Evolutionary conservation across 2,113 vertebrate genomes (phyloP), one percentile per base, ranked within the genome.

Genomic region (Lampris incognitus): DNA sequence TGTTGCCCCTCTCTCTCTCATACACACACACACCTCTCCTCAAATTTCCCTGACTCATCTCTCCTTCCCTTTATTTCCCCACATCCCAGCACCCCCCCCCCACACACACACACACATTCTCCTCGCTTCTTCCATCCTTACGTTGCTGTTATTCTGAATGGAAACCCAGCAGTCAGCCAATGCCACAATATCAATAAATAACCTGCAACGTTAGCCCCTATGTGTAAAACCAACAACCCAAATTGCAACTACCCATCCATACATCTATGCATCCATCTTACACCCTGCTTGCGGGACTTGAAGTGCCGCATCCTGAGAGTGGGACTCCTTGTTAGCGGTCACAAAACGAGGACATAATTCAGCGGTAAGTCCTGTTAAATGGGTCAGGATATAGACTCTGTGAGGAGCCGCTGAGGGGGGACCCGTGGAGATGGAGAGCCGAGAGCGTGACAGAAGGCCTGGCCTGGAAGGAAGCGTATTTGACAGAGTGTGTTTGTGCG

Each of bases 301-400:
- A 24, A 24, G 24, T 0, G 24, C 24, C 24, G 24, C 24, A 24
- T 24, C 24, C 24, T 24, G 24, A 24, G 24, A 24, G 24, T 24
- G 24, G 24, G 24, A 24, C 24, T 24, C 24, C 24, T 24, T 24
- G 24, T 24, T 24, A 24, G 24, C 24, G 24, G 24, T 24, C 24
- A 24, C 24, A 24, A 24, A 24, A 24, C 24, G 24, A 24, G 24
- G 24, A 24, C 24, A 24, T 74, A 76, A 83, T 74, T 69, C 67
- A 64, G 55, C 56, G 78, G 78, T 65, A 69, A 72, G 72, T 57
- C 76, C 62, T n/a, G 54, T 48, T 69, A 69, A 66, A 42, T 7
- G 50, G 63, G 66, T 83, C 81, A 62, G 6, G 60, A 59, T n/a
- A 54, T n/a, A 41, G 49, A 46, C 8, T 8, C 44, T 11, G 65